Evolutionary conservation across 1,140 invertebrate species (phyloP), one percentile per base, ranked within the genome.

Genomic region (Heliconius himera): DNA sequence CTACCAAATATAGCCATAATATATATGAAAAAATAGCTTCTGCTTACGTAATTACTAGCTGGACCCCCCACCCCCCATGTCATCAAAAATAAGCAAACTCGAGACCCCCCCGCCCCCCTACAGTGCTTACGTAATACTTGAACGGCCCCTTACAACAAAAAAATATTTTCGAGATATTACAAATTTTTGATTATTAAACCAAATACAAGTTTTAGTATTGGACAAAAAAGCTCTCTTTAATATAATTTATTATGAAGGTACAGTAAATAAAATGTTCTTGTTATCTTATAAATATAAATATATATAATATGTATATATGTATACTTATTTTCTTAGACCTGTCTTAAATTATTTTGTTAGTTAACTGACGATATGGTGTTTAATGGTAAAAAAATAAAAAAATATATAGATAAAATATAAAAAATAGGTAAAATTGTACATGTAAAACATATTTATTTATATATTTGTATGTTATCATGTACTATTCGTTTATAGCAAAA

Each of bases 361-460:
- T 66, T 66, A 66, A 66, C 11, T 66, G 60, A 66, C 60, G 60
- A 26, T 66, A 26, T 13, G 22, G 22, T 66, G 60, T 66, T 66
- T 66, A 29, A 6, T 66, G 9, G 8, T 9, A 66, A 66, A 66
- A 29, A 66, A 66, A 29, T 13, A 16, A 66, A 66, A 66, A 66
- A 29, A 13, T 11, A 66, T 60, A 22, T 60, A 22, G 13, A 60
- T 22, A 6, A 66, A 26, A 26, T 66, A 66, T 13, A 18, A 66
- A 60, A 22, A 56, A n/a, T 79, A 75, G 78, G 51, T 74, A 79
- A n/a, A n/a, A 71, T 54, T 71, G 78, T 79, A 66, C 29, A 56
- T 29, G 22, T 79, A 66, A 66, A 74, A 46, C 33, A 41, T 75
- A 79, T 79, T 71, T 74, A 79, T 79, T 79, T 79, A 79, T 79